Evolutionary conservation across 30 jellyfish, hydroid and myxozoan species (phyloP), one percentile per base, ranked within the genome.

Genomic region (Cassiopea xamachana): DNA sequence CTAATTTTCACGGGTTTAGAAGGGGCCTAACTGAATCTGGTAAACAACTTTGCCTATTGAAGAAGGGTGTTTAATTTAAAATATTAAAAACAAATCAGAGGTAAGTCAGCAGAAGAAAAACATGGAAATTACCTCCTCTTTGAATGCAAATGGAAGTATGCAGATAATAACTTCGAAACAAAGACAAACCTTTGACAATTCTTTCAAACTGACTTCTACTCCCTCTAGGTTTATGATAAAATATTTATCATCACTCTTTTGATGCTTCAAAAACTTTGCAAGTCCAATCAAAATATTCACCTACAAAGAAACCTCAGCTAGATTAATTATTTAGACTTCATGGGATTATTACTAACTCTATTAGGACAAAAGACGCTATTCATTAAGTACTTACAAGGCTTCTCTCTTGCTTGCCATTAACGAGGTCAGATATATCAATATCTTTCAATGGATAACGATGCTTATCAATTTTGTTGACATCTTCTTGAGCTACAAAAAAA

Each of bases 371-470:
- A 64, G 15, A 64, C 6, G 15, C 2, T 17, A 64, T 4, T 5
- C 8, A 2, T 13, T 2, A 16, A 7, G 15, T 77, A 79, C 92
- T 69, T 59, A 87, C 94, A 64, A 87, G 55, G 49, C 43, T 75
- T 69, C 83, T 62, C 47, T 87, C 89, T 47, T 51, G 91, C 16
- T 90, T 60, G 60, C 69, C 44, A 7, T 82, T 86, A 13, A 87
- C 98, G 46, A 93, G 96, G 7, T 82, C 94, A 15, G 80, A 47
- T 16, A 80, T 64, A 69, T 64, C 88, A 5, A 93, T 80, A 3
- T 93, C 98, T 74, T 60, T 80, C 98, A 93, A 82, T 64, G 97
- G 98, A 79, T 93, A 89, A 61, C 98, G 77, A 10, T 82, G 71
- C 46, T 73, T 73, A 85, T 93, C 98, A 19, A 93, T 88, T 13